Percentiles rank a stretch among this genome's conserved stretches.
phyloP scores from a whole-genome alignment of 2,888 invertebrate species.

The Eristalis pertinax region DNA sequence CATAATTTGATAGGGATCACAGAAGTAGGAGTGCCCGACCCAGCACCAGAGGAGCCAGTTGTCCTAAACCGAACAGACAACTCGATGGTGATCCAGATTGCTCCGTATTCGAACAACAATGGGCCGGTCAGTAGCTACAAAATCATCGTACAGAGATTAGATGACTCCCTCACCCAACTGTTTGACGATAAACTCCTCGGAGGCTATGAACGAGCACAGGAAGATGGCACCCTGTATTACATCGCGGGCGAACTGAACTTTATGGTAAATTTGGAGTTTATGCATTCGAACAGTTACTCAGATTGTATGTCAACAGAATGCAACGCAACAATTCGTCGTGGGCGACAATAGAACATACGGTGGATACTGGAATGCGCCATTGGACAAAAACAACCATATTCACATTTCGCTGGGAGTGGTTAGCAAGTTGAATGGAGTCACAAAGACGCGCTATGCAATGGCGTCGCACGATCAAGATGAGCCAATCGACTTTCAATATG shows the following conservation, averaged over 20 bases:
- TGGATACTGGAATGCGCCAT: conserved; percentile 89
- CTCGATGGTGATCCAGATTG: conserved; percentile 86
- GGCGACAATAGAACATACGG: conserved; percentile 90
- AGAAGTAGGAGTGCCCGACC: conserved; percentile 87
- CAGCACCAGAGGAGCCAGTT: conserved; percentile 87
- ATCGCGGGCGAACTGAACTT: conserved; percentile 90
- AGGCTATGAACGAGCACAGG: conserved; percentile 86
- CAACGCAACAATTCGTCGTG: conserved; percentile 86
- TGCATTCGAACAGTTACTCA: neutral
- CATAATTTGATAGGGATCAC: conserved; percentile 85
- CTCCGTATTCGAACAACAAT: conserved; percentile 87
- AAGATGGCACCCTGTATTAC: conserved; percentile 89
- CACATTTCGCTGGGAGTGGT: conserved; percentile 87
- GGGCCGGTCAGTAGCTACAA: conserved; percentile 90
- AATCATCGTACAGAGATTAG: conserved; percentile 86
- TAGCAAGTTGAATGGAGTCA: conserved; percentile 84
- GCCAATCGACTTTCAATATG: conserved; percentile 73
- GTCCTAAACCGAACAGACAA: conserved; percentile 85
- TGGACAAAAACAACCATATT: conserved; percentile 85
- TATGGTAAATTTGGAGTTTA: conserved; percentile 78
- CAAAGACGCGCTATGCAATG: conserved; percentile 86
- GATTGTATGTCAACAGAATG: conserved; percentile 79
- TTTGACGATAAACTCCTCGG: conserved; percentile 85
- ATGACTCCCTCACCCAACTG: conserved; percentile 85
- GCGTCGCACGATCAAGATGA: conserved; percentile 82